Percentiles rank a stretch among this genome's conserved stretches.
Conservation (phyloP, 2,888 invertebrate genomes). For the Hoplodrina ambigua region DNA sequence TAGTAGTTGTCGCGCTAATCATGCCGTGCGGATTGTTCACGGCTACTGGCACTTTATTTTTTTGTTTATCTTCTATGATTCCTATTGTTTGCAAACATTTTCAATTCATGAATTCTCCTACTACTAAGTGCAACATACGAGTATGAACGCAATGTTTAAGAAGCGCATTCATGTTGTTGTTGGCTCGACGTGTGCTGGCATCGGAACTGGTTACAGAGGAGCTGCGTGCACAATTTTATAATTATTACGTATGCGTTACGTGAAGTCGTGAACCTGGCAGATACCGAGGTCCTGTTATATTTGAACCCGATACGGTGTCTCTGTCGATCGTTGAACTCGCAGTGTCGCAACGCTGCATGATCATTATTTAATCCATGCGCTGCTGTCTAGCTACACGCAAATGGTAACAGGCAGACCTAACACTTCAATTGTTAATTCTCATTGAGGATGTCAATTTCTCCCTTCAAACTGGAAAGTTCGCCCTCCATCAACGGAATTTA, state of each 20-base stretch:
- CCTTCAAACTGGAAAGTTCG: not conserved
- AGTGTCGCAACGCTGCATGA: conserved; percentile 42
- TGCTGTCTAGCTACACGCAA: conserved; percentile 27
- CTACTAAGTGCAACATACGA: not conserved
- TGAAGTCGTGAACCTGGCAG: conserved; percentile 62
- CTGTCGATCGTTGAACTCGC: conserved; percentile 67
- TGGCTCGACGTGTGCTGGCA: conserved; percentile 4
- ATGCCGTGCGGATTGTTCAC: not conserved
- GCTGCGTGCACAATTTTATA: conserved; percentile 17
- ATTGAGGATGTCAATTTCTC: conserved; percentile 14
- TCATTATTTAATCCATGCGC: conserved; percentile 44
- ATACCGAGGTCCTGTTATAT: conserved; percentile 68
- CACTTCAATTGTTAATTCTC: conserved; percentile 2
- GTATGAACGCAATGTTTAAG: not conserved
- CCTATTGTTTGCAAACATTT: conserved; percentile 17
- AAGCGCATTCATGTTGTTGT: not conserved
- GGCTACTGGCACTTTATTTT: not conserved
- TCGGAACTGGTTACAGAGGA: not conserved
- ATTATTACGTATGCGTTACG: conserved; percentile 55
- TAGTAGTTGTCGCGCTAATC: not conserved
- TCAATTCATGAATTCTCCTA: conserved; percentile 1
- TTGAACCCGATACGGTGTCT: conserved; percentile 63
- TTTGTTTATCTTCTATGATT: conserved; percentile 3
- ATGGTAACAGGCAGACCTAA: conserved; percentile 5
- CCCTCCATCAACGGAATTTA: not conserved